Percentiles rank a stretch among this genome's conserved stretches.
Evolutionary conservation across 2,797 vertebrate genomes (phyloP).

Genomic region (Bovichtus variegatus): DNA sequence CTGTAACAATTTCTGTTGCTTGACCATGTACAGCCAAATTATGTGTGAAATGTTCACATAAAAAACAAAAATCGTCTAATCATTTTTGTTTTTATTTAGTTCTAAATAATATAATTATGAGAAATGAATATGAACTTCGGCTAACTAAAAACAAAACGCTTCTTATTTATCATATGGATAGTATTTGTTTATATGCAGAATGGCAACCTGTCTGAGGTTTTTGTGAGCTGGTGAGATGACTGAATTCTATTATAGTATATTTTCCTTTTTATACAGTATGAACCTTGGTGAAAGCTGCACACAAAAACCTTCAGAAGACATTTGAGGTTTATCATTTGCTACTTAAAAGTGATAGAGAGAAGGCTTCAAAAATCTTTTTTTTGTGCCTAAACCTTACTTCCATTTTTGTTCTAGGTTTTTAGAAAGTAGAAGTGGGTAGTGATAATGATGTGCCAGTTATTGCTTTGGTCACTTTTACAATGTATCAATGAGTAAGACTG

Average conservation of each 20-base stretch:
- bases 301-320: background rate
- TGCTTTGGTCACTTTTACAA: background rate
- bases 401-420: no score
- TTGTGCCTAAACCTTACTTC: no score
- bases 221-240: background rate
- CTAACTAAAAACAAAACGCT: background rate
- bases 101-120: background rate
- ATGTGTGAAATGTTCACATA: no score
- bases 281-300: background rate
- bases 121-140: fast-evolving
- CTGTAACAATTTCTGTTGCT: background rate
- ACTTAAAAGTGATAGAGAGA: background rate
- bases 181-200: background rate
- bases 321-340: background rate
- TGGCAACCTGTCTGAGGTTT: background rate
- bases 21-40: background rate
- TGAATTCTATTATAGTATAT: background rate
- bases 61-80: no score
- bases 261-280: background rate
- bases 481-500: background rate
- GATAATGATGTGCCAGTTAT: no score
- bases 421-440: no score
- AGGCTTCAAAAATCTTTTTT: background rate
- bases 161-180: background rate
- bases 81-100: no score